Evolutionary conservation across 2,888 invertebrate genomes (phyloP).

Genomic region (Drosophila ezoana): DNA sequence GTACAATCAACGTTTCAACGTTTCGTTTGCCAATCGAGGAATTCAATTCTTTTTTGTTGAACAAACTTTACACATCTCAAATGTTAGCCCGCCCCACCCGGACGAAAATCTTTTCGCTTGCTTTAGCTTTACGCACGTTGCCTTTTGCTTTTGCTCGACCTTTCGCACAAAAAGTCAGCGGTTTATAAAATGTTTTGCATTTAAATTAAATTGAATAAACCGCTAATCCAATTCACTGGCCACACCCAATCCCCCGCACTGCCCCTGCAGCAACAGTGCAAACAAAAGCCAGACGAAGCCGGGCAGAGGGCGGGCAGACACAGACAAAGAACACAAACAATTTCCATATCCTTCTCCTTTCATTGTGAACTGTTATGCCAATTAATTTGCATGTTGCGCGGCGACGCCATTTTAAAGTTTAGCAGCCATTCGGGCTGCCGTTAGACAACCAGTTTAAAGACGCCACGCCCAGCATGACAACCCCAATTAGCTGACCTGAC

Average conservation of each 20-base stretch:
- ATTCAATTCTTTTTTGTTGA: conserved; percentile 26
- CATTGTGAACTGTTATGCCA: conserved; percentile 40
- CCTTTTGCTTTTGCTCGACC: conserved; percentile 21
- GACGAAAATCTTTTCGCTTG: conserved; percentile 7
- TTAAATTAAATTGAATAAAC: conserved; percentile 76
- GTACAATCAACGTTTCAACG: conserved; percentile 4
- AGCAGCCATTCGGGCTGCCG: conserved; percentile 10
- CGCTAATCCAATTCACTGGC: conserved; percentile 70
- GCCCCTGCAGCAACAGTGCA: neutral
- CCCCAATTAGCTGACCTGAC: conserved; percentile 41
- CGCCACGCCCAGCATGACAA: conserved; percentile 23
- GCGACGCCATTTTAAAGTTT: conserved; percentile 54
- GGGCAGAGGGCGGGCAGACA: neutral
- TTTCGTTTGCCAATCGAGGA: conserved; percentile 18
- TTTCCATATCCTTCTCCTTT: conserved; percentile 39
- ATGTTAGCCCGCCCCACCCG: neutral
- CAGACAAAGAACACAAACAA: conserved; percentile 34
- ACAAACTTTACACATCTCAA: conserved; percentile 16
- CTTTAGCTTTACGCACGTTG: conserved; percentile 11
- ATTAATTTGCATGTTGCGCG: conserved; percentile 67
- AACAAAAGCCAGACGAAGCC: conserved; percentile 44
- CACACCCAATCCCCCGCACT: conserved; percentile 5
- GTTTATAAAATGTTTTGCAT: conserved; percentile 67
- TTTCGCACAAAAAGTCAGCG: conserved; percentile 42
- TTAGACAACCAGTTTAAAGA: conserved; percentile 27